These are phyloP conservation scores for Ascidia mentula DNA, from an alignment of 23 tunicate species.

Conservation along the genomic window DNA sequence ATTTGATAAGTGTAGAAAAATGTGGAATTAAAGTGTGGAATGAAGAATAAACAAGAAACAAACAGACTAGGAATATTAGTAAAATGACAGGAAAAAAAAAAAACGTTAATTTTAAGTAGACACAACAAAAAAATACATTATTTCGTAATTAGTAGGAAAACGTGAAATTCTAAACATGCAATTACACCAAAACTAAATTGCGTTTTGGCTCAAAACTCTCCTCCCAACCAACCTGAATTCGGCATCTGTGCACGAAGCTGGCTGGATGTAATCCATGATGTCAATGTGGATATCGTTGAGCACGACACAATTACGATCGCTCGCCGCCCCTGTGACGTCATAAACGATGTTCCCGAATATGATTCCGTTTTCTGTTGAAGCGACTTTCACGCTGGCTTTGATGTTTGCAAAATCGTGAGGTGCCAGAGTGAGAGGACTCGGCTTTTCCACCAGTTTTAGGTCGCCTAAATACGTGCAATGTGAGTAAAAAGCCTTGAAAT, in stretches of 20 bases:
- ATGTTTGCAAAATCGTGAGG: constrained; percentile 99
- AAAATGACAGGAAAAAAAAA: no score
- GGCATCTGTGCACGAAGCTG: constrained; percentile 83
- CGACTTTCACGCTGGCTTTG: constrained; percentile 93
- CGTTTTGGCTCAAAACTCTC: no score
- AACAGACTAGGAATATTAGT: no score
- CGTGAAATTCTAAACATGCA: no score
- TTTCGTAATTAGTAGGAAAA: no score
- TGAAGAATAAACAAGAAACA: no score
- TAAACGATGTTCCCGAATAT: constrained; percentile 98
- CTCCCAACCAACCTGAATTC: constrained; percentile 87
- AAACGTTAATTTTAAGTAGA: no score
- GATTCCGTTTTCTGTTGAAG: constrained; percentile 97
- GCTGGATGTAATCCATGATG: constrained; percentile 98
- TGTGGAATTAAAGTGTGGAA: no score
- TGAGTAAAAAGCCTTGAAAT: no score
- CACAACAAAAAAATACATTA: no score
- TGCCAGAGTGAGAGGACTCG: constrained; percentile 91
- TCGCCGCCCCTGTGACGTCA: constrained; percentile 89
- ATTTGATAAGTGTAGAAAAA: no score
- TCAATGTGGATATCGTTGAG: constrained; percentile 97
- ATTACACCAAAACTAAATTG: no score
- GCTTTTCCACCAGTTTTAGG: constrained; percentile 94
- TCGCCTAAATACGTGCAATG: constrained; percentile 51
- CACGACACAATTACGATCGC: constrained; percentile 97